Percentiles rank a stretch among this genome's conserved stretches.
Evolutionary conservation across 2,888 invertebrate species (phyloP).

Genomic region (Caenorhabditis panamensis): DNA sequence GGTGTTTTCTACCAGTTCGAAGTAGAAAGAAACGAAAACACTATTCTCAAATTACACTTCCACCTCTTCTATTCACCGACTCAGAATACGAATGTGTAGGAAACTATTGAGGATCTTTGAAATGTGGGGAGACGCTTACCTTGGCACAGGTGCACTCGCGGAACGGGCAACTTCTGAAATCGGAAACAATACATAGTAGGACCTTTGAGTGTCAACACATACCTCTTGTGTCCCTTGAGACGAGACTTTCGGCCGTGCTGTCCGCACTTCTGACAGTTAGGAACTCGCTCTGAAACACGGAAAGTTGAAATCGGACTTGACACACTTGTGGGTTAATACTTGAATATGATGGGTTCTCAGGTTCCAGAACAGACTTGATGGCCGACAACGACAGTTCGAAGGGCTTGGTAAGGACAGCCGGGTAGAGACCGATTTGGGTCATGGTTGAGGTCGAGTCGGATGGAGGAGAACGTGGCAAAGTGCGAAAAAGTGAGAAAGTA

Average conservation of each 20-base stretch:
- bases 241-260: slow-evolving; percentile 77
- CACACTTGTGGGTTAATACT: slow-evolving; percentile 51
- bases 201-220: not conserved
- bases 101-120: slow-evolving; percentile 15
- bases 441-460: slow-evolving; percentile 33
- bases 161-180: slow-evolving; percentile 75
- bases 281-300: slow-evolving; percentile 75
- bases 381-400: slow-evolving; percentile 68
- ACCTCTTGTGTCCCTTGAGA: slow-evolving; percentile 79
- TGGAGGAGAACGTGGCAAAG: slow-evolving; percentile 5
- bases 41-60: slow-evolving; percentile 59
- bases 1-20: slow-evolving; percentile 58
- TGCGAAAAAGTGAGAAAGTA: slow-evolving; percentile 31
- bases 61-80: slow-evolving; percentile 24
- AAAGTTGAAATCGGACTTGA: not conserved
- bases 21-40: slow-evolving; percentile 51
- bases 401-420: slow-evolving; percentile 55
- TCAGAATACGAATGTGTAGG: slow-evolving; percentile 10
- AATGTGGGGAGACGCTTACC: slow-evolving; percentile 51
- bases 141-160: slow-evolving; percentile 77
- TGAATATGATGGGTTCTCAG: slow-evolving; percentile 70
- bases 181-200: not conserved
- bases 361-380: slow-evolving; percentile 71
- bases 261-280: slow-evolving; percentile 79
- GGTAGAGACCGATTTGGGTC: slow-evolving; percentile 67